phyloP scores from a whole-genome alignment of 1,140 invertebrate species.

The Drosophila pectinifera region DNA sequence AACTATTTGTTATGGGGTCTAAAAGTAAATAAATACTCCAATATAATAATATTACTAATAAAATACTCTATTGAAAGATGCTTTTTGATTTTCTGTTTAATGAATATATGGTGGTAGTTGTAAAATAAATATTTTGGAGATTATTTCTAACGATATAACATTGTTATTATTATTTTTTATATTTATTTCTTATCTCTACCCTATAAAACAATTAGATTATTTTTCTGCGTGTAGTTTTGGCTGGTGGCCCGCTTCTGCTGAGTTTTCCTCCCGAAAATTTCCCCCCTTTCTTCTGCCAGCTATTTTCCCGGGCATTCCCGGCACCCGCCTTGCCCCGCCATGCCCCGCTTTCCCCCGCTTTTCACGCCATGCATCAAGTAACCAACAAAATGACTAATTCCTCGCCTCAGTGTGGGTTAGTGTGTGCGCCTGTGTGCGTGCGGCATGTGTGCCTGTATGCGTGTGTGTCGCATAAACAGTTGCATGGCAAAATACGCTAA shows the following conservation, averaged over 20 bases:
- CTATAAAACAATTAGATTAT: no score
- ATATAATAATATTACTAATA: no score
- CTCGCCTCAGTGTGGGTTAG: constrained; percentile 40
- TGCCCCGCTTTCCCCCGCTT: neutral
- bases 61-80: no score
- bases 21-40: no score
- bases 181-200: neutral
- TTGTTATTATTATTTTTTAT: no score
- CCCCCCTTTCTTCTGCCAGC: neutral
- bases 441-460: constrained; percentile 29
- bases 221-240: constrained; percentile 8
- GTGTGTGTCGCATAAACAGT: constrained; percentile 76
- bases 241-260: neutral
- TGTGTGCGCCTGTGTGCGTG: constrained; percentile 21
- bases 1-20: no score
- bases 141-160: neutral
- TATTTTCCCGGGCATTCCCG: constrained; percentile 1
- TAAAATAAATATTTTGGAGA: no score
- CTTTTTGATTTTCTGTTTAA: no score
- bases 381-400: constrained; percentile 83
- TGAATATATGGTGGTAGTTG: no score
- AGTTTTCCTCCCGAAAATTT: constrained; percentile 5
- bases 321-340: neutral
- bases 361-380: constrained; percentile 71
- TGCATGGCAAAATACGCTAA: constrained; percentile 82